phyloP scores from a whole-genome alignment of 1,140 invertebrate genomes.

The Eumeta japonica region DNA sequence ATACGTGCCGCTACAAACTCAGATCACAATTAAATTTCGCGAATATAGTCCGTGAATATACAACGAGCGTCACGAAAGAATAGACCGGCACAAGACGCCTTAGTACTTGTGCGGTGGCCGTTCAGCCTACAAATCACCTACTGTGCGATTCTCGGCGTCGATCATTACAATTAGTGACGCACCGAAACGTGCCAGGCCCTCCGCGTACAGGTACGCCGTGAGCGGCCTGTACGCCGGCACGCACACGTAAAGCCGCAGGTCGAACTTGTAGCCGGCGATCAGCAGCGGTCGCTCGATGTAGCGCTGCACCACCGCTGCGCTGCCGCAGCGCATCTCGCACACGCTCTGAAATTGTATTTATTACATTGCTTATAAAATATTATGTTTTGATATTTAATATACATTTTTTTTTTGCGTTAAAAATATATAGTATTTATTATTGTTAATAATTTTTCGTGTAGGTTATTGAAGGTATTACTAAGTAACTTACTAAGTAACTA shows the following conservation, averaged over 20 bases:
- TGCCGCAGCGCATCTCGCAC: slow-evolving; percentile 72
- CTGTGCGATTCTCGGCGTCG: too few relatives aligned
- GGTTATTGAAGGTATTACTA: too few relatives aligned
- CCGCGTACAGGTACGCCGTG: slow-evolving; percentile 74
- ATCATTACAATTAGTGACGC: slow-evolving; percentile 13
- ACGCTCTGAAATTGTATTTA: slow-evolving; percentile 63
- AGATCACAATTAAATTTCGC: too few relatives aligned
- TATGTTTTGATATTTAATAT: too few relatives aligned
- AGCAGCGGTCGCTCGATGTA: slow-evolving; percentile 78
- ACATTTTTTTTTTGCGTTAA: too few relatives aligned
- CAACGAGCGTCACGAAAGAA: too few relatives aligned
- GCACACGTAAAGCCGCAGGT: slow-evolving; percentile 76
- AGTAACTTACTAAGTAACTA: too few relatives aligned
- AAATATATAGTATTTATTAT: too few relatives aligned
- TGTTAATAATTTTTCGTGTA: too few relatives aligned
- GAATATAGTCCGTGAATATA: too few relatives aligned
- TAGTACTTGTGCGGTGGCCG: neutral
- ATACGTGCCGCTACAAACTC: too few relatives aligned
- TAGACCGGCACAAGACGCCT: too few relatives aligned
- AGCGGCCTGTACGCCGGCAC: slow-evolving; percentile 75
- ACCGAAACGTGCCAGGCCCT: slow-evolving; percentile 72
- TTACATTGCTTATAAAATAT: slow-evolving; percentile 4
- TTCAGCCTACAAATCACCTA: neutral
- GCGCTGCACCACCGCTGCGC: slow-evolving; percentile 72
- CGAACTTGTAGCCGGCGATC: slow-evolving; percentile 80